Evolutionary conservation across 2,888 invertebrate species (phyloP).

Genomic region (Zonitis immaculata): DNA sequence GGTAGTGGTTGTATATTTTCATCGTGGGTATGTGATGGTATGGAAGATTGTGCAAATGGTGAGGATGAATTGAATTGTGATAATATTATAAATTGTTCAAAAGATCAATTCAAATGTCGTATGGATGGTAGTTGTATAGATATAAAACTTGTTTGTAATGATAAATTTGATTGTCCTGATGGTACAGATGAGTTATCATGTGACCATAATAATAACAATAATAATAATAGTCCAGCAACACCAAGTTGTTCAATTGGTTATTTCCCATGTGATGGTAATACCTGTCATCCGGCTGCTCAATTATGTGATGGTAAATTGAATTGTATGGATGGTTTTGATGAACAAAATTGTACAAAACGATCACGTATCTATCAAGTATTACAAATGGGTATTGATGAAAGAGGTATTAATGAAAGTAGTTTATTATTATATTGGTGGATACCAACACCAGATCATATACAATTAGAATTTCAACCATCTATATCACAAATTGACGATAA

Average conservation of each 20-base stretch:
- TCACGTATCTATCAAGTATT: slow-evolving; percentile 51
- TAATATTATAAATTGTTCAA: slow-evolving; percentile 38
- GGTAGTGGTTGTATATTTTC: slow-evolving; percentile 58
- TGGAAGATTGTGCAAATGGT: slow-evolving; percentile 54
- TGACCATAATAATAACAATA: slow-evolving; percentile 23
- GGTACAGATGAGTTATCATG: slow-evolving; percentile 52
- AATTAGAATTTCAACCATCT: slow-evolving; percentile 65
- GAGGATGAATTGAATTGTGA: slow-evolving; percentile 58
- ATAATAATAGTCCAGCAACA: slow-evolving; percentile 39
- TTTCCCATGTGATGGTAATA: slow-evolving; percentile 57
- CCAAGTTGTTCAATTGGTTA: slow-evolving; percentile 52
- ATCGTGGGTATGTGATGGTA: slow-evolving; percentile 60
- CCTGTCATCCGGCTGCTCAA: slow-evolving; percentile 57
- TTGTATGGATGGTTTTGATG: slow-evolving; percentile 73
- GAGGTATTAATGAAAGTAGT: slow-evolving; percentile 59
- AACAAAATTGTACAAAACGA: slow-evolving; percentile 56
- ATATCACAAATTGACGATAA: slow-evolving; percentile 50
- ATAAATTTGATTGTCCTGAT: slow-evolving; percentile 54
- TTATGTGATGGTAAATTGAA: slow-evolving; percentile 66
- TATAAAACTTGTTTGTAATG: slow-evolving; percentile 52
- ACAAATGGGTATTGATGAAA: slow-evolving; percentile 62
- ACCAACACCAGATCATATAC: slow-evolving; percentile 45
- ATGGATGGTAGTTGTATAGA: slow-evolving; percentile 61
- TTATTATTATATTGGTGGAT: slow-evolving; percentile 63
- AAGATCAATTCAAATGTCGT: slow-evolving; percentile 56